Evolutionary conservation across 1,140 invertebrate species (phyloP).

Genomic region (Asobara japonica): DNA sequence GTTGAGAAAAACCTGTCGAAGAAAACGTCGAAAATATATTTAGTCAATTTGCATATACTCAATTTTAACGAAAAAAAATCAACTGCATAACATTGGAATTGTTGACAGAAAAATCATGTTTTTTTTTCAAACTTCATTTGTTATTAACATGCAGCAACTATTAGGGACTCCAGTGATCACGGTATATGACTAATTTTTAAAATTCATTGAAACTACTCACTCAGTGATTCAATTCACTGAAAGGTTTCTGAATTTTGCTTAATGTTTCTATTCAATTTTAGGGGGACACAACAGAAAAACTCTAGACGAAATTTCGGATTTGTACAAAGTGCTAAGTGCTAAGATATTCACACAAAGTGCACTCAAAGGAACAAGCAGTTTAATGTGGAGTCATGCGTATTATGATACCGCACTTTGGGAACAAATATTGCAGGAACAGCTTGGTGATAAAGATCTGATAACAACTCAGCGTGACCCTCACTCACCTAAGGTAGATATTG

Average conservation of each 20-base stretch:
- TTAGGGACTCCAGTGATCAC: conserved; percentile 42
- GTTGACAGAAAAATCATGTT: not conserved
- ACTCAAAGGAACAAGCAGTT: conserved; percentile 78
- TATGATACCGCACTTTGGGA: conserved; percentile 91
- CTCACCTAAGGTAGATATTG: conserved; percentile 71
- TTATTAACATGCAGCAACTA: conserved; percentile 40
- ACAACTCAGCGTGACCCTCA: conserved; percentile 71
- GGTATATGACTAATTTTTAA: conserved; percentile 36
- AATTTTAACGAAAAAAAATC: no score
- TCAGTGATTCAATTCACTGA: not conserved
- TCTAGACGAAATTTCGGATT: conserved; percentile 71
- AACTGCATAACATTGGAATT: no score
- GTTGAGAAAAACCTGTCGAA: no score
- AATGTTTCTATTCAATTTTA: conserved; percentile 44
- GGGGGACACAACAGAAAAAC: conserved; percentile 70
- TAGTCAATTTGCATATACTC: no score
- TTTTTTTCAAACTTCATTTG: conserved; percentile 5
- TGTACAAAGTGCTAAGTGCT: conserved; percentile 77
- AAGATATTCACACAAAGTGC: conserved; percentile 79
- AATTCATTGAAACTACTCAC: not conserved
- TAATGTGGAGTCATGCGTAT: conserved; percentile 89
- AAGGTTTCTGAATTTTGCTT: conserved; percentile 10
- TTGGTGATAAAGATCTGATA: conserved; percentile 76
- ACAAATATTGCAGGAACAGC: conserved; percentile 77
- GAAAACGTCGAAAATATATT: no score